Evolutionary conservation across 1,140 invertebrate species (phyloP), one percentile per base, ranked within the genome.

Genomic region (Calliopsis andreniformis): DNA sequence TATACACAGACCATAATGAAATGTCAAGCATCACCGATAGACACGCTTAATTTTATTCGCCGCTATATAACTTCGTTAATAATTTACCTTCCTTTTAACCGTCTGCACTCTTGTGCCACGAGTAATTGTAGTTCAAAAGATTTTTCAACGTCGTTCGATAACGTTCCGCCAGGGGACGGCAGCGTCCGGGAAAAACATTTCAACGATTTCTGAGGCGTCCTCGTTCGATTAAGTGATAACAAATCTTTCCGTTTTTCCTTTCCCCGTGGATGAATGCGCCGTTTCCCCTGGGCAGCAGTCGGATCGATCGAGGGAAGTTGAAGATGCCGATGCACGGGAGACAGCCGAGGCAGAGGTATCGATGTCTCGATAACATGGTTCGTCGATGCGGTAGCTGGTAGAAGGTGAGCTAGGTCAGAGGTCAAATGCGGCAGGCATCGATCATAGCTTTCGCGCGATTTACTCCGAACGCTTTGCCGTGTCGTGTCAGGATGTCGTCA

Each of bases 401-500:
- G 58, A 32, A 58, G 28, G 53, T 30, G 45, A 39, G 32, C 62
- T 30, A 51, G 51, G 72, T 67, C 80, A 69, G 55, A 79, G 67
- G 80, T 80, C 66, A 80, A 83, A 82, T 64, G 63, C 76, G 58
- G 28, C 47, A 49, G 45, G 66, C 73, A 83, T 83, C 81, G 69
- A 83, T 83, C 81, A 83, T 78, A 82, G 81, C 73, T 83, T 82
- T 83, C 81, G 66, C 80, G 69, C 80, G 81, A 83, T 83, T 83
- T 83, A 79, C 66, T 69, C 70, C 69, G 25, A 73, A 78, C 67
- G 68, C 56, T 68, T 47, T 47, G 49, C 25, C 51, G 49, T 73
- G 61, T 64, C 76, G 53, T 58, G 55, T 45, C 78, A 59, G 63
- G 30, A 80, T 61, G 55, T 35, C 79, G 67, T 62, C 43, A 62